These are phyloP conservation scores for Phrynocephalus forsythii DNA, from an alignment of 2,797 vertebrate genomes.

Conservation along the genomic window DNA sequence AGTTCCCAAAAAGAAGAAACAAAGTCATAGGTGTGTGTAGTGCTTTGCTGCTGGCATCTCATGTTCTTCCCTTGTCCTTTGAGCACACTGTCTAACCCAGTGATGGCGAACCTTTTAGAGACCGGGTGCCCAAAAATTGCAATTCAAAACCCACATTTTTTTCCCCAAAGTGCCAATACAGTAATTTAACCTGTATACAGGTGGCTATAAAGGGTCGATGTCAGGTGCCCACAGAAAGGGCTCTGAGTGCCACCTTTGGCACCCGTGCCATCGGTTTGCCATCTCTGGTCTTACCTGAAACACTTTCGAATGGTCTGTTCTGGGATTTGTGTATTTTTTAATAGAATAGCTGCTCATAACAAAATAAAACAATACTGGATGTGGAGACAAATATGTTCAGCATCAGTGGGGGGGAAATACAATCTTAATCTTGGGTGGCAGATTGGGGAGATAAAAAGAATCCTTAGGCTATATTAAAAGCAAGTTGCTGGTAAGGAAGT, in stretches of 20 bases:
- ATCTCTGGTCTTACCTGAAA: no score
- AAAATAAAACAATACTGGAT: neutral
- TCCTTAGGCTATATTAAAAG: neutral
- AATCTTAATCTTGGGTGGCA: neutral
- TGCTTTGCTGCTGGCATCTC: slow-evolving; percentile 19
- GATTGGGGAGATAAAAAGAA: neutral
- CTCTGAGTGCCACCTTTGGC: no score
- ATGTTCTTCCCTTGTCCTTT: neutral
- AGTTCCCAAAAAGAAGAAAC: slow-evolving; percentile 29
- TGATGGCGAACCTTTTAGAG: no score
- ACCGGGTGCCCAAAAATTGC: no score
- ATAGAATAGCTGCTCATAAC: slow-evolving; percentile 16
- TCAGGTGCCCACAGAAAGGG: no score
- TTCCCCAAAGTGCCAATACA: no score
- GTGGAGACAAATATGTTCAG: slow-evolving; percentile 39
- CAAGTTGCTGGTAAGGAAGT: neutral
- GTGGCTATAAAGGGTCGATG: no score
- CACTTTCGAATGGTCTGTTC: neutral
- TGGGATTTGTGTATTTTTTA: neutral
- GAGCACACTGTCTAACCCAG: neutral
- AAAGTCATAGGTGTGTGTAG: neutral
- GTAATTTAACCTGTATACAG: no score
- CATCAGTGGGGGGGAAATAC: neutral
- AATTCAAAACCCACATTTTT: no score
- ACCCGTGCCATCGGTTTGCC: no score